A percentile compares a stretch with the other conserved stretches of the same genome.
These are phyloP conservation scores for Syrphus vitripennis DNA, from an alignment of 2,888 invertebrate genomes.

Conservation along the genomic window DNA sequence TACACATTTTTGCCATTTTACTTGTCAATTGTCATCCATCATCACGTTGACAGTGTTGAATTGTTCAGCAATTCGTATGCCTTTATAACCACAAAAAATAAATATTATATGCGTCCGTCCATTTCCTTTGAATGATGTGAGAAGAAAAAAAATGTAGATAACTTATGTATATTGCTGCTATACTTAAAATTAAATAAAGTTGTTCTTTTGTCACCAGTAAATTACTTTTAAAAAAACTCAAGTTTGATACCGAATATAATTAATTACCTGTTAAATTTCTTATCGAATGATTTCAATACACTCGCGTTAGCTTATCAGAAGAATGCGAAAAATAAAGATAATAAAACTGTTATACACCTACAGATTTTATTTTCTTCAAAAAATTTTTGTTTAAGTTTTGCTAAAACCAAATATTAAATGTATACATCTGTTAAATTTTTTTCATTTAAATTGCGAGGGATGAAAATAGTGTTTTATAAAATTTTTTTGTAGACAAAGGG, in stretches of 20 bases:
- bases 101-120: too few relatives aligned
- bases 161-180: too few relatives aligned
- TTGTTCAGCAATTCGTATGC: too few relatives aligned
- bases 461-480: neutral
- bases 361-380: too few relatives aligned
- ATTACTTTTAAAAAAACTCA: neutral
- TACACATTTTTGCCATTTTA: too few relatives aligned
- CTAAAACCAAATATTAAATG: neutral
- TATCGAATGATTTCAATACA: neutral
- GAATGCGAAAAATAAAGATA: neutral
- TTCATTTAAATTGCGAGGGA: neutral
- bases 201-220: neutral
- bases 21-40: too few relatives aligned
- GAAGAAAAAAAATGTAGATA: too few relatives aligned
- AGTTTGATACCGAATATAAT: neutral
- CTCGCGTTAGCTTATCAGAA: neutral
- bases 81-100: too few relatives aligned
- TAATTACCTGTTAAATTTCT: neutral
- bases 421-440: slow-evolving; percentile 2
- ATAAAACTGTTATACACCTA: neutral
- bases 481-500: neutral
- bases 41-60: too few relatives aligned
- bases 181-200: too few relatives aligned
- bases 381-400: neutral
- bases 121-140: too few relatives aligned